Conservation (phyloP, 2,797 vertebrate genomes). For the Holocentrus rufus region DNA sequence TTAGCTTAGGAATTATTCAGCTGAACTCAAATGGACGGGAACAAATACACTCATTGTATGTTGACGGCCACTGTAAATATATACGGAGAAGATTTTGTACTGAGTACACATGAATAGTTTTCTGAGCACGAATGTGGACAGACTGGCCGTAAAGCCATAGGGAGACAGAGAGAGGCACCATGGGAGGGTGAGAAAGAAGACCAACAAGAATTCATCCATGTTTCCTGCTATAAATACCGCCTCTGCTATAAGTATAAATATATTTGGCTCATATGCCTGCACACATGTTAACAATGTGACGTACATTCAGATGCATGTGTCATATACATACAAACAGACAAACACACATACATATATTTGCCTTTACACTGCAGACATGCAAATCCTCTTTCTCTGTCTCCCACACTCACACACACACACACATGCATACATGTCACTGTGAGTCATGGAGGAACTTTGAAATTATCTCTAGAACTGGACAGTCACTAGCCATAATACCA, state of each 20-base stretch:
- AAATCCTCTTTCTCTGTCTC: not conserved
- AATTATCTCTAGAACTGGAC: constrained; percentile 21
- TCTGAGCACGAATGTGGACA: constrained; percentile 61
- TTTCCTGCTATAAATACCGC: constrained; percentile 73
- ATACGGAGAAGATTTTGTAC: constrained; percentile 14
- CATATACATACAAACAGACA: constrained; percentile 4
- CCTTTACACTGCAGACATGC: constrained; percentile 21
- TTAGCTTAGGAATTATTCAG: not conserved
- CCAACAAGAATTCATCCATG: constrained; percentile 66
- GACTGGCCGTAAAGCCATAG: constrained; percentile 66
- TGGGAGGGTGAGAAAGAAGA: constrained; percentile 72
- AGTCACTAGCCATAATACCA: constrained; percentile 36
- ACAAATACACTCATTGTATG: not conserved
- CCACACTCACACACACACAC: not conserved
- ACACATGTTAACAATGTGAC: constrained; percentile 28
- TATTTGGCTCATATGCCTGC: constrained; percentile 46
- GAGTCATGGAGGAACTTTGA: constrained; percentile 10
- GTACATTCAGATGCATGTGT: constrained; percentile 12
- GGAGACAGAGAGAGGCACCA: constrained; percentile 69
- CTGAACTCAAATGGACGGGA: not conserved
- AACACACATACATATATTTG: constrained; percentile 3
- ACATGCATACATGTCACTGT: not conserved
- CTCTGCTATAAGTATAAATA: constrained; percentile 66
- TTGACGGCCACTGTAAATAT: not conserved
- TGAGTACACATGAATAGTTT: constrained; percentile 47